A percentile compares a stretch with the other conserved stretches of the same genome.
Evolutionary conservation across 2,113 vertebrate genomes (phyloP).

Genomic region (Helogale parvula): DNA sequence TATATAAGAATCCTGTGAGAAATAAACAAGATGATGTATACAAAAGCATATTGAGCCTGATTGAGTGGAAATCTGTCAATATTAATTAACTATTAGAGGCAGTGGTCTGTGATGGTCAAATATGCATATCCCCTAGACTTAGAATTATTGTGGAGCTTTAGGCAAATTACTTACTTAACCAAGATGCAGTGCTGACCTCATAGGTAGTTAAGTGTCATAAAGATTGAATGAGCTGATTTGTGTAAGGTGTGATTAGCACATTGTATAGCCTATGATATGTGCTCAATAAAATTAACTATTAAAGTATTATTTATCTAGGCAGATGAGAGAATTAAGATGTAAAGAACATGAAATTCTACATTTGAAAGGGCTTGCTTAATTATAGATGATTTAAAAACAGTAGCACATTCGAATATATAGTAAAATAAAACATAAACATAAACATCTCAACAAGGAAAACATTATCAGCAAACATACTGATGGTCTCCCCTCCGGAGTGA

Average conservation of each 20-base stretch:
- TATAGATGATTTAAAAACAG: background rate
- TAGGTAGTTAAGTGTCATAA: background rate
- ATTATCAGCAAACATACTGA: background rate
- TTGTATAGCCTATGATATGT: background rate
- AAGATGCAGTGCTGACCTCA: background rate
- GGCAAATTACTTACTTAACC: background rate
- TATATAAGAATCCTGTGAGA: background rate
- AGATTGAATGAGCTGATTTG: background rate
- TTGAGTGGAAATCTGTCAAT: background rate
- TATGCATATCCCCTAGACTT: background rate
- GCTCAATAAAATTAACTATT: background rate
- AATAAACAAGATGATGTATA: background rate
- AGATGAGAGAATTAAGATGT: background rate
- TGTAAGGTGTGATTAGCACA: background rate
- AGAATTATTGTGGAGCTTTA: background rate
- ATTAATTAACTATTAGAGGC: background rate
- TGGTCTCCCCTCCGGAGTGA: background rate
- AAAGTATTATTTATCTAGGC: background rate
- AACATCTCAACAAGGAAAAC: background rate
- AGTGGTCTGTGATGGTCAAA: background rate
- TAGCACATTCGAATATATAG: background rate
- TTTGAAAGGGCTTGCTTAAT: background rate
- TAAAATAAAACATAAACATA: background rate
- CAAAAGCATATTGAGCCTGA: background rate
- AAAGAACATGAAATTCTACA: background rate